These are phyloP conservation scores for Neoseiulus cucumeris DNA, from an alignment of 1,140 invertebrate species.

Conservation along the genomic window DNA sequence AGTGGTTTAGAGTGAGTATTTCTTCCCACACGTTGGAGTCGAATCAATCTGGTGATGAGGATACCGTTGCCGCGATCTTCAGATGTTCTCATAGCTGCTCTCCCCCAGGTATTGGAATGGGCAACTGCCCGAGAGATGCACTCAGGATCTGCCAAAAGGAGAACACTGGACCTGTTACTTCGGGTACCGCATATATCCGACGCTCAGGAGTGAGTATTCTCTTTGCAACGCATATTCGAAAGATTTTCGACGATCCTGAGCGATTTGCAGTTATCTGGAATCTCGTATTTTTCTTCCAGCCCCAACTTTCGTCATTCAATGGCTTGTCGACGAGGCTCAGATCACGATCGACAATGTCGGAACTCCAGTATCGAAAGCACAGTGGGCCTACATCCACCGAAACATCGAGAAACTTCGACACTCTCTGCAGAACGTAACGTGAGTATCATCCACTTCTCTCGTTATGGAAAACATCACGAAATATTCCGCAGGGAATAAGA, in stretches of 20 bases:
- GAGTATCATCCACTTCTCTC: conserved; percentile 24
- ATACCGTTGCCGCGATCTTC: too few relatives aligned
- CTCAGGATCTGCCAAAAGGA: conserved; percentile 35
- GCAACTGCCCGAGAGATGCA: conserved; percentile 50
- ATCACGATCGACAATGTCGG: conserved; percentile 71
- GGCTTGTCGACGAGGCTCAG: conserved; percentile 83
- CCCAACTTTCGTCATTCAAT: conserved; percentile 79
- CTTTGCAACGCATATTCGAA: too few relatives aligned
- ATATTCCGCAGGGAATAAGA: too few relatives aligned
- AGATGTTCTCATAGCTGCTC: neutral
- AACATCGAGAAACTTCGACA: conserved; percentile 55
- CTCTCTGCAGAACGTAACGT: conserved; percentile 59
- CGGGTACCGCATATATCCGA: conserved; percentile 68
- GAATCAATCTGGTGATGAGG: too few relatives aligned
- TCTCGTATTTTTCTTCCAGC: too few relatives aligned
- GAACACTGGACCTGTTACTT: conserved; percentile 81
- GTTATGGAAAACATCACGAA: too few relatives aligned
- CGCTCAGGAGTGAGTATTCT: conserved; percentile 44
- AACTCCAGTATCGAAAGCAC: conserved; percentile 56
- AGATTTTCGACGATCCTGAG: too few relatives aligned
- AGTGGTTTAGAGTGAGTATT: conserved; percentile 17
- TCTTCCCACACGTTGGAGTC: neutral
- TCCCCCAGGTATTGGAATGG: conserved; percentile 49
- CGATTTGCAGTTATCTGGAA: too few relatives aligned
- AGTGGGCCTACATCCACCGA: conserved; percentile 79